Percentiles rank a stretch among this genome's conserved stretches.
Conservation (phyloP, 2,888 invertebrate species). For the Polyploca ridens region DNA sequence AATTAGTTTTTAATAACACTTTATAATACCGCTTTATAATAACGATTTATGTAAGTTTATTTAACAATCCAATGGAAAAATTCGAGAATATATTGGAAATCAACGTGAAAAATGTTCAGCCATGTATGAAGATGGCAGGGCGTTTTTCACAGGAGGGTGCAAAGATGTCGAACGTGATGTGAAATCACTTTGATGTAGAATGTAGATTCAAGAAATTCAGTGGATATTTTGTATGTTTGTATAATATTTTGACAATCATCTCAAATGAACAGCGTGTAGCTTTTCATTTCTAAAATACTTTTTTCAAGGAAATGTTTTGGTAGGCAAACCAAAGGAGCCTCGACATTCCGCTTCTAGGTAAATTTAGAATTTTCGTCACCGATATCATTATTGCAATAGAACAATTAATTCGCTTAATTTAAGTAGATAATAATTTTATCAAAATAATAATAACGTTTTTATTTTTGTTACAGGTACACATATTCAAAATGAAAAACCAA, state of each 20-base stretch:
- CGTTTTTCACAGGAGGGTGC: slow-evolving; percentile 12
- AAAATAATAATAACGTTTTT: not conserved
- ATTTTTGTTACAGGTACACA: slow-evolving; percentile 63
- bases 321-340: not conserved
- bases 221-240: slow-evolving; percentile 10
- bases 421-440: too few relatives aligned
- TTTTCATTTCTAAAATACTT: not conserved
- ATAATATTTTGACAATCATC: not conserved
- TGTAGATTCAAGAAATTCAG: slow-evolving; percentile 10
- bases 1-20: slow-evolving; percentile 24
- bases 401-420: too few relatives aligned
- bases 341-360: too few relatives aligned
- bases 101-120: slow-evolving; percentile 13
- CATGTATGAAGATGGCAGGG: slow-evolving; percentile 11
- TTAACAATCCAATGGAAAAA: not conserved
- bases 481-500: slow-evolving; percentile 16
- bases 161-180: slow-evolving; percentile 14
- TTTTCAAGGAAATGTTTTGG: not conserved
- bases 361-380: too few relatives aligned
- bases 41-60: not conserved
- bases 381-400: too few relatives aligned
- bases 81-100: slow-evolving; percentile 6
- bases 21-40: not conserved
- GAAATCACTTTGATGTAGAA: slow-evolving; percentile 13
- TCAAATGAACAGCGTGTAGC: not conserved